Evolutionary conservation across 2,113 vertebrate species (phyloP), one percentile per base, ranked within the genome.

Genomic region (Hippocampus barbouri): DNA sequence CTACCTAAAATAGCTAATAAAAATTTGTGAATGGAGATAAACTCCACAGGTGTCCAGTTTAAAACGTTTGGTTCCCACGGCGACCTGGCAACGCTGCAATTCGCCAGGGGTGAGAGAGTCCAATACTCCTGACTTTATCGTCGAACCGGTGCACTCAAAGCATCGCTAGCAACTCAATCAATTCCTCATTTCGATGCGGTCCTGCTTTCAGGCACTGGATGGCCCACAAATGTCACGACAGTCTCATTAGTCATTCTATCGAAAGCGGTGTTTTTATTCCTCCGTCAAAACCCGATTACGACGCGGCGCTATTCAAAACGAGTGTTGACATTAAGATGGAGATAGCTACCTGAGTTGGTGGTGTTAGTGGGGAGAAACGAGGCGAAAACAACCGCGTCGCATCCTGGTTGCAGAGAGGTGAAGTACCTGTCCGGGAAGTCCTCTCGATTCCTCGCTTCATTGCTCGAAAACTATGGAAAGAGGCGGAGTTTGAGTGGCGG

Each of bases 161-260:
- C 40, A 47, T 51, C 5, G 0, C 7, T 8, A 4, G 43, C 64
- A 21, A 40, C 38, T 56, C 20, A 18, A 21, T 62, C 18, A 27
- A 41, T n/a, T 11, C 1, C 1, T 12, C 9, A 23, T 5, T 11
- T 16, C 0, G 0, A 20, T 27, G 25, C 4, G 1, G 1, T 51
- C 2, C 45, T 20, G 6, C 15, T 38, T 23, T 40, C 18, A 45
- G 34, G 10, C 60, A 21, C 2, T 12, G n/a, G 40, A 67, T 14
- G 1, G 8, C 14, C 49, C 7, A 23, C 6, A 74, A 62, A 76
- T 57, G 38, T 41, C 59, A 73, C 38, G 60, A 78, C 45, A 83
- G 76, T 1, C 70, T 59, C 73, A 86, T 89, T 68, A 88, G 83
- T 69, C 77, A 89, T 88, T 89, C 84, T 85, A 79, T 86, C 86